Percentiles rank a stretch among this genome's conserved stretches.
Conservation (phyloP, 2,888 invertebrate genomes). For the Entomobrya multifasciata region DNA sequence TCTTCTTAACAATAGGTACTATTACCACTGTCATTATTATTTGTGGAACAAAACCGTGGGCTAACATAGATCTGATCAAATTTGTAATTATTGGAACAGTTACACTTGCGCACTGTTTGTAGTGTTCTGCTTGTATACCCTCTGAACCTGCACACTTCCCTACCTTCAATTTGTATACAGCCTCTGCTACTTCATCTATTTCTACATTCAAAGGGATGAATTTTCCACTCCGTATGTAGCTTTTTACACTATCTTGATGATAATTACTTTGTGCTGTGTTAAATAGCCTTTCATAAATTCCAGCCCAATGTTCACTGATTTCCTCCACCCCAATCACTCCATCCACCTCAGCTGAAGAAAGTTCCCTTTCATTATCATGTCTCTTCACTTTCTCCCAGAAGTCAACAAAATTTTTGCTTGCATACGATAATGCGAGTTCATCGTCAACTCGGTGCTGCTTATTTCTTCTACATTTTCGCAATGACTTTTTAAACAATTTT, state of each 20-base stretch:
- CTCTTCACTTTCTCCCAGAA: no score
- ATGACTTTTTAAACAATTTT: background rate
- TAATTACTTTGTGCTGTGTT: background rate
- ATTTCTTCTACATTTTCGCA: background rate
- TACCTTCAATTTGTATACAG: background rate
- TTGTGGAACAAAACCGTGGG: background rate
- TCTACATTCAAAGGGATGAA: background rate
- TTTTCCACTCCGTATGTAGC: background rate
- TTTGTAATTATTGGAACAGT: background rate
- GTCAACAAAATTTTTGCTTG: background rate
- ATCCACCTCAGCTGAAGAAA: background rate
- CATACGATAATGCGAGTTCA: background rate
- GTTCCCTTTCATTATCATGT: no score
- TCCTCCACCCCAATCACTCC: background rate
- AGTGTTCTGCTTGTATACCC: background rate
- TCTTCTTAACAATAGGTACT: conserved; percentile 19
- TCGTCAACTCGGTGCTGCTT: no score
- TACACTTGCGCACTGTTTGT: background rate
- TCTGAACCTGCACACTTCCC: conserved; percentile 6
- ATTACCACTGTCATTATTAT: background rate
- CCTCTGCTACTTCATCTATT: background rate
- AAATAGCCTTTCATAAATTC: background rate
- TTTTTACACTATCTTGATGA: background rate
- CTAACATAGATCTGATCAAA: background rate
- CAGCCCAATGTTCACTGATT: background rate